These are phyloP conservation scores for Heliconius nattereri DNA, from an alignment of 1,140 invertebrate genomes.

Conservation along the genomic window DNA sequence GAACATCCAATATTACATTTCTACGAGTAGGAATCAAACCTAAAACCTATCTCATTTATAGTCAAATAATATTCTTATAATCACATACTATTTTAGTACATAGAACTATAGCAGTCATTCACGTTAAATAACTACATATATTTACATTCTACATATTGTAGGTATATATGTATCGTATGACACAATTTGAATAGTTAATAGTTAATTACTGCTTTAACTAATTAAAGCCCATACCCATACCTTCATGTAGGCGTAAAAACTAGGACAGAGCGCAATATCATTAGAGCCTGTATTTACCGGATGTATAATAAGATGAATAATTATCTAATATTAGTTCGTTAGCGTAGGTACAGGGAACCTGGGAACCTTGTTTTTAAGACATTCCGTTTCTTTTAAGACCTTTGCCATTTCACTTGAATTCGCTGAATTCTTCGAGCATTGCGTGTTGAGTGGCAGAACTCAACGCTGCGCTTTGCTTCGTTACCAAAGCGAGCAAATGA, in stretches of 20 bases:
- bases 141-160: not conserved
- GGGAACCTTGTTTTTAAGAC: too few relatives aligned
- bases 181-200: slow-evolving; percentile 12
- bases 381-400: too few relatives aligned
- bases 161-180: not conserved
- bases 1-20: too few relatives aligned
- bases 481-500: too few relatives aligned
- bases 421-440: too few relatives aligned
- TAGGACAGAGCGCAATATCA: not conserved
- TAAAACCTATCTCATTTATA: not conserved
- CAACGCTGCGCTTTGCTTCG: too few relatives aligned
- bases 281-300: not conserved
- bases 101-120: not conserved
- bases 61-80: too few relatives aligned
- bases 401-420: too few relatives aligned
- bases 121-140: not conserved
- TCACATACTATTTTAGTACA: not conserved
- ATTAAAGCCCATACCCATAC: not conserved
- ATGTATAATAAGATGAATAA: not conserved
- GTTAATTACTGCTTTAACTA: slow-evolving; percentile 8
- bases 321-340: not conserved
- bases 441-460: too few relatives aligned
- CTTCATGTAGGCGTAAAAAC: slow-evolving; percentile 1
- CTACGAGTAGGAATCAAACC: too few relatives aligned
- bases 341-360: too few relatives aligned